These are phyloP conservation scores for Mus minutoides DNA, from an alignment of 2,797 vertebrate species.

Conservation along the genomic window DNA sequence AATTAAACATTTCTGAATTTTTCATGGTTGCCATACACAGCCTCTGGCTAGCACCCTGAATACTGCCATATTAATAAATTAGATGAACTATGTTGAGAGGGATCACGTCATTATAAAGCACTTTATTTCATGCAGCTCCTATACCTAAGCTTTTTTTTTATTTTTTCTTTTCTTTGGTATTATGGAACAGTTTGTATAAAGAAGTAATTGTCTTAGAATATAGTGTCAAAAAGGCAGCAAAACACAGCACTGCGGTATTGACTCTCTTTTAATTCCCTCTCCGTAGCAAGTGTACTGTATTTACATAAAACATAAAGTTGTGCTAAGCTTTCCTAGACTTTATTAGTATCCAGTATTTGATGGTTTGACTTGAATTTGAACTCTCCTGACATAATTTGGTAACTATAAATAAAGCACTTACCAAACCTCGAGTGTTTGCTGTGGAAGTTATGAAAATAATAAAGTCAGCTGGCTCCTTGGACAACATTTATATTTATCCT, in stretches of 20 bases:
- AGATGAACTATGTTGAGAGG: neutral
- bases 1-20: slow-evolving; percentile 55
- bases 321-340: neutral
- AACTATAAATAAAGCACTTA: neutral
- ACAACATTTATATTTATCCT: neutral
- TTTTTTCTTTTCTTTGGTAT: neutral
- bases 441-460: neutral
- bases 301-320: neutral
- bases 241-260: neutral
- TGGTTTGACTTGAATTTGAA: slow-evolving; percentile 23
- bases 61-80: neutral
- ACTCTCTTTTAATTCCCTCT: neutral
- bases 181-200: neutral
- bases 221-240: neutral
- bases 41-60: slow-evolving; percentile 3
- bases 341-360: neutral
- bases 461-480: neutral
- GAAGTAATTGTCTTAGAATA: neutral
- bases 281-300: neutral
- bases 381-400: neutral
- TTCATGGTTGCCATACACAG: neutral
- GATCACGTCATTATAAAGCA: neutral
- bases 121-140: neutral
- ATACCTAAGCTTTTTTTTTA: neutral
- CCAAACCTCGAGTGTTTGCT: neutral